These are phyloP conservation scores for Poecile montanus DNA, from an alignment of 2,797 vertebrate genomes.

Conservation along the genomic window DNA sequence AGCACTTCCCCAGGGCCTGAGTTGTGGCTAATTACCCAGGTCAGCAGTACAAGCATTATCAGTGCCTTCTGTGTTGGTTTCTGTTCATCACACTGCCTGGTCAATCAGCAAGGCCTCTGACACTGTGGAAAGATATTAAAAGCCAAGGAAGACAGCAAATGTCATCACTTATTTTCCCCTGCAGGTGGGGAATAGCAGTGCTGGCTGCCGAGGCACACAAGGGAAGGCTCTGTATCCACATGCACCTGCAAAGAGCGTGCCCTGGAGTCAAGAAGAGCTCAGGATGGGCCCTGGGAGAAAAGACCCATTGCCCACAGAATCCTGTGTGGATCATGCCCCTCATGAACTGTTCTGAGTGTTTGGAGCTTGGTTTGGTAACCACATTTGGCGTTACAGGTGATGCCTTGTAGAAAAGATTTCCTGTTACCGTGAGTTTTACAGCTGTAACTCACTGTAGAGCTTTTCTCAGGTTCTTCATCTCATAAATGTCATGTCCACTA, in stretches of 20 bases:
- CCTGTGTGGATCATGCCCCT: background rate
- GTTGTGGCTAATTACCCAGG: background rate
- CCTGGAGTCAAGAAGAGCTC: background rate
- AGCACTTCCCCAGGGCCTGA: background rate
- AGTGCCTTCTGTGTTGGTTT: background rate
- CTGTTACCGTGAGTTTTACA: background rate
- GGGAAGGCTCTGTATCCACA: background rate
- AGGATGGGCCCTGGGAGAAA: background rate
- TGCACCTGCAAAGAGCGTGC: background rate
- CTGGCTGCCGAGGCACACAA: accelerated
- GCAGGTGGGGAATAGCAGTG: background rate
- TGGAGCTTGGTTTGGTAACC: background rate
- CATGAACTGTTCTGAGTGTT: background rate
- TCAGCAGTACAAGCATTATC: background rate
- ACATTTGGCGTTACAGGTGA: background rate
- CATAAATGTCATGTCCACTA: background rate
- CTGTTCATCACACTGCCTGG: background rate
- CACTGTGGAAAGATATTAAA: background rate
- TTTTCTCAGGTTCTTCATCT: background rate
- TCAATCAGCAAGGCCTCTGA: background rate
- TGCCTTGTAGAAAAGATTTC: background rate
- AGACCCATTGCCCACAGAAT: background rate
- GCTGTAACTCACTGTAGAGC: background rate
- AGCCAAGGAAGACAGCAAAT: background rate
- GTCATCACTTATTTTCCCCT: background rate